A percentile compares a stretch with the other conserved stretches of the same genome.
These are phyloP conservation scores for Scolanthus callimorphus DNA, from an alignment of 92 coral and sea anemone species.

Conservation along the genomic window DNA sequence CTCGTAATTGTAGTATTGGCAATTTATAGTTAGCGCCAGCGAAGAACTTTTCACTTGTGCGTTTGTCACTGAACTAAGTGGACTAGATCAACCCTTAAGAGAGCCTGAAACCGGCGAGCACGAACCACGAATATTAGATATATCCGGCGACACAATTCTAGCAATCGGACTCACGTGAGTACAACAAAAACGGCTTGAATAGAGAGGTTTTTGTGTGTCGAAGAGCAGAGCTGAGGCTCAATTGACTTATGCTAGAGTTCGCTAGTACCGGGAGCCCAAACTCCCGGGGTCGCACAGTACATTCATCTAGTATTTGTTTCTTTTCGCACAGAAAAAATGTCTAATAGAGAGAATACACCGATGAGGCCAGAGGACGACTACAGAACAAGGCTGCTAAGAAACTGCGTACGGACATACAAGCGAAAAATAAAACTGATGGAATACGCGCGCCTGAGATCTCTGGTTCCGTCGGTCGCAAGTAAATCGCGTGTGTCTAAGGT, in stretches of 20 bases:
- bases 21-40: constrained; percentile 94
- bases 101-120: constrained; percentile 1
- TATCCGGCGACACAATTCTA: neutral
- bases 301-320: constrained; percentile 19
- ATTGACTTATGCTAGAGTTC: constrained; percentile 9
- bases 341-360: constrained; percentile 37
- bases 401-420: constrained; percentile 58
- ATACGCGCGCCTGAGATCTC: constrained; percentile 86
- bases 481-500: constrained; percentile 86
- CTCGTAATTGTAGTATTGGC: constrained; percentile 82
- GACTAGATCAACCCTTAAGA: constrained; percentile 10
- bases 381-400: constrained; percentile 41
- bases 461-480: constrained; percentile 85
- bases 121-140: constrained; percentile 2
- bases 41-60: constrained; percentile 76
- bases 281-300: constrained; percentile 9
- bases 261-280: constrained; percentile 1
- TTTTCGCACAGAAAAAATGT: constrained; percentile 57
- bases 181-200: constrained; percentile 1
- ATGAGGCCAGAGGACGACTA: constrained; percentile 28
- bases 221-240: neutral
- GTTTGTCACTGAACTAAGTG: constrained; percentile 52
- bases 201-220: constrained; percentile 3
- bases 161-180: constrained; percentile 8
- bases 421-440: constrained; percentile 71